Base-by-base conservation (phyloP, 1,140 invertebrate genomes). In the Procambarus clarkii region DNA sequence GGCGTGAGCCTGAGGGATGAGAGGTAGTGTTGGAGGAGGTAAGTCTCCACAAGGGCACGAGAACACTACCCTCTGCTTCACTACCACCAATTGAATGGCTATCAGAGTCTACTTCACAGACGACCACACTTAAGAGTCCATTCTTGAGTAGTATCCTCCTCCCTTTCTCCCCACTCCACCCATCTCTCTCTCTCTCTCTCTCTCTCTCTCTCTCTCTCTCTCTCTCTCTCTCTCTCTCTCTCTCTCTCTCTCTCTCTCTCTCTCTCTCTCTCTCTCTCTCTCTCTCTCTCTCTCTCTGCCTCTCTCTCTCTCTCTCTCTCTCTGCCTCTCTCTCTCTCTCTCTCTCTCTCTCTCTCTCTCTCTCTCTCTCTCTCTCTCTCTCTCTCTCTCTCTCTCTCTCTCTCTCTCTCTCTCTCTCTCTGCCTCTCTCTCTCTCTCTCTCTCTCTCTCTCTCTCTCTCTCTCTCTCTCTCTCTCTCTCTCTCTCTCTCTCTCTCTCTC, bases 131-230 rank as follows among this genome's bases (percentile, higher is more conserved):
- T n/a, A n/a, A n/a, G n/a, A n/a, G n/a, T n/a, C n/a, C n/a, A n/a
- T n/a, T n/a, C n/a, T n/a, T n/a, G n/a, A n/a, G n/a, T n/a, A n/a
- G n/a, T n/a, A n/a, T 24, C n/a, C 21, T 21, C 21, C 74, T 77
- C 74, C 45, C 74, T 77, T 44, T 77, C 74, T 77, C 74, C 45
- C 74, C 45, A 24, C n/a, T n/a, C n/a, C n/a, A n/a, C n/a, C n/a
- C n/a, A n/a, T n/a, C n/a, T n/a, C n/a, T n/a, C n/a, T n/a, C n/a
- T 77, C 79, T 81, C 79, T 81, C 79, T 81, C 79, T 81, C 79
- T 81, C 79, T 81, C 79, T 81, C 79, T 81, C 79, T 81, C 79
- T 81, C 79, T 81, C 79, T 81, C 79, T 81, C 79, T 81, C 79
- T 81, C 79, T 81, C 45, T 48, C 79, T 24, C 79, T 81, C 44